A percentile compares a stretch with the other conserved stretches of the same genome.
These are phyloP conservation scores for Sepiola atlantica DNA, from an alignment of 2,888 invertebrate species.

Conservation along the genomic window DNA sequence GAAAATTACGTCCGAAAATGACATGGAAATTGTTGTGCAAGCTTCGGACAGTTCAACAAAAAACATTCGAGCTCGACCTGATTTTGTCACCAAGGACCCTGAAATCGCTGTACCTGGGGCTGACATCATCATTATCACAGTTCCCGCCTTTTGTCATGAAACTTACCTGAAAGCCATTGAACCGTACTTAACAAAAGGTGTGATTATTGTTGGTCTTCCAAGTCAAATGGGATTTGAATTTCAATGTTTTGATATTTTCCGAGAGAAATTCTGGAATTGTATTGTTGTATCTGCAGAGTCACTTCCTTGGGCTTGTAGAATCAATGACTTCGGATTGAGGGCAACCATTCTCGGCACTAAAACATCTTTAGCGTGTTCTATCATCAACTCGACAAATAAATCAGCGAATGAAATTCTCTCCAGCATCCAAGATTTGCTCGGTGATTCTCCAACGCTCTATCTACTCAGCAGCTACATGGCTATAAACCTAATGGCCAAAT, in stretches of 20 bases:
- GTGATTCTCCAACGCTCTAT: constrained; percentile 56
- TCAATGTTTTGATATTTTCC: constrained; percentile 56
- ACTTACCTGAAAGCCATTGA: constrained; percentile 61
- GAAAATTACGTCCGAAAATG: constrained; percentile 53
- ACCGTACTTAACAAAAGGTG: constrained; percentile 58
- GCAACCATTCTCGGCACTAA: constrained; percentile 63
- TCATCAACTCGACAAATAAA: constrained; percentile 54
- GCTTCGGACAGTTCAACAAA: constrained; percentile 48
- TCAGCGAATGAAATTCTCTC: constrained; percentile 52
- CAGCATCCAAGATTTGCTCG: constrained; percentile 58
- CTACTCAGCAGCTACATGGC: constrained; percentile 60
- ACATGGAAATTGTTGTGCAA: constrained; percentile 52
- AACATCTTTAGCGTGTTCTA: constrained; percentile 56
- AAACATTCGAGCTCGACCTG: constrained; percentile 55
- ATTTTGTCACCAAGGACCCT: constrained; percentile 61
- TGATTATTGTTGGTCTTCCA: constrained; percentile 63
- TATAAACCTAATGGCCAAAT: constrained; percentile 64
- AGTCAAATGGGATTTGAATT: constrained; percentile 68
- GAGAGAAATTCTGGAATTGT: constrained; percentile 54
- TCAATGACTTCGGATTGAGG: constrained; percentile 59
- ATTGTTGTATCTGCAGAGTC: constrained; percentile 61
- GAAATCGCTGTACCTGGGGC: constrained; percentile 58
- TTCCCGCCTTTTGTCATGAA: constrained; percentile 67
- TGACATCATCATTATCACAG: constrained; percentile 61
- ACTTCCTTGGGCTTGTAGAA: constrained; percentile 66